Conservation (phyloP, 2,888 invertebrate species). For the Drosophila neonasuta region DNA sequence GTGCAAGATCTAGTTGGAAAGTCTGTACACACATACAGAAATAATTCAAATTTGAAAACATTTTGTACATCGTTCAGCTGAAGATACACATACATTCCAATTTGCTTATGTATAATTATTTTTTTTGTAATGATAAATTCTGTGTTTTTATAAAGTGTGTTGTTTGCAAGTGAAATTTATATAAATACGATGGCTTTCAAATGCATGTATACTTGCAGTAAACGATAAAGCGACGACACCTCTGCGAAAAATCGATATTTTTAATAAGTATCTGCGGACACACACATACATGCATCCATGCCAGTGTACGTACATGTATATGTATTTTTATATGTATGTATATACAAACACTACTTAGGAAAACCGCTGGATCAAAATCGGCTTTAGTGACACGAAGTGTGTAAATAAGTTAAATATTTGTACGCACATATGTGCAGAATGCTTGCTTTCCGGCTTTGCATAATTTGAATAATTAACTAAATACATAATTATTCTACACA, state of each 20-base stretch:
- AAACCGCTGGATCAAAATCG: conserved; percentile 25
- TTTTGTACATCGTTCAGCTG: conserved; percentile 11
- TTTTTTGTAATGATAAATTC: conserved; percentile 6
- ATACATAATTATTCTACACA: background rate
- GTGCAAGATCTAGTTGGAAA: conserved; percentile 11
- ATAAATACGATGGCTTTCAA: background rate
- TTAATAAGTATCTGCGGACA: conserved; percentile 42
- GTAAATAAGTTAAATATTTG: conserved; percentile 5
- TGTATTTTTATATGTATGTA: conserved; percentile 8
- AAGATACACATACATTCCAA: conserved; percentile 15
- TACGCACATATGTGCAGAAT: background rate
- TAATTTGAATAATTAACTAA: background rate
- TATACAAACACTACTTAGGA: conserved; percentile 7
- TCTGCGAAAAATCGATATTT: conserved; percentile 60
- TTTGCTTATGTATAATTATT: conserved; percentile 9
- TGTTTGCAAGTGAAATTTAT: background rate
- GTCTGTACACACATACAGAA: conserved; percentile 6
- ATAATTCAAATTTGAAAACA: conserved; percentile 16
- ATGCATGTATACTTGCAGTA: conserved; percentile 3
- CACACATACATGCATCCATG: conserved; percentile 5
- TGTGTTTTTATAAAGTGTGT: background rate
- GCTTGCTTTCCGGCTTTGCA: background rate
- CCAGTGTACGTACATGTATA: background rate
- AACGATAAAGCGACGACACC: conserved; percentile 19
- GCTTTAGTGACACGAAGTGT: conserved; percentile 9